Conservation (phyloP, 1,140 invertebrate species). For the Spodoptera litura region DNA sequence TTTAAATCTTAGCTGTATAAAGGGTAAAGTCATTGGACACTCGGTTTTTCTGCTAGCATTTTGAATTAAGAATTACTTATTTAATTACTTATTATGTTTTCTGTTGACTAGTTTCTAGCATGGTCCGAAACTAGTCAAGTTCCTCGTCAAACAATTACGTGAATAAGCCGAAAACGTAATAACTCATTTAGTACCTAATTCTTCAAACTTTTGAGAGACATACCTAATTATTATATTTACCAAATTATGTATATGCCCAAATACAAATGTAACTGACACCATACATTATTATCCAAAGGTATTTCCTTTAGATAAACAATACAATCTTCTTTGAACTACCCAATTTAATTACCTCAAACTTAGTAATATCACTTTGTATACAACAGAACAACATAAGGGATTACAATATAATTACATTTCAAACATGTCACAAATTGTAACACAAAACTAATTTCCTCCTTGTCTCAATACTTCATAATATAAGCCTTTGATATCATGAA, state of each 20-base stretch:
- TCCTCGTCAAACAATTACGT: no score
- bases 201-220: no score
- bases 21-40: no score
- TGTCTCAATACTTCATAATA: constrained; percentile 9
- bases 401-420: constrained; percentile 31
- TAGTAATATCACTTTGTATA: neutral
- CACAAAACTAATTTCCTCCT: constrained; percentile 32
- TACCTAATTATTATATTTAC: neutral
- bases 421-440: constrained; percentile 10
- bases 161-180: no score
- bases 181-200: no score
- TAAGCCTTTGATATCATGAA: neutral
- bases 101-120: no score
- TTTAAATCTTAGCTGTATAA: no score
- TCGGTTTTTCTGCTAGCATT: no score
- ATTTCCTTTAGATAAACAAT: neutral
- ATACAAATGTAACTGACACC: neutral
- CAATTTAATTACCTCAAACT: neutral
- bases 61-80: no score
- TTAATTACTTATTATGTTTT: no score
- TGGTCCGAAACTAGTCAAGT: no score
- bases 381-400: neutral
- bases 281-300: neutral
- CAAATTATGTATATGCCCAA: neutral
- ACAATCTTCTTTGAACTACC: neutral